Conservation (phyloP, 1,140 invertebrate genomes). For the Wiebesia pumilae region DNA sequence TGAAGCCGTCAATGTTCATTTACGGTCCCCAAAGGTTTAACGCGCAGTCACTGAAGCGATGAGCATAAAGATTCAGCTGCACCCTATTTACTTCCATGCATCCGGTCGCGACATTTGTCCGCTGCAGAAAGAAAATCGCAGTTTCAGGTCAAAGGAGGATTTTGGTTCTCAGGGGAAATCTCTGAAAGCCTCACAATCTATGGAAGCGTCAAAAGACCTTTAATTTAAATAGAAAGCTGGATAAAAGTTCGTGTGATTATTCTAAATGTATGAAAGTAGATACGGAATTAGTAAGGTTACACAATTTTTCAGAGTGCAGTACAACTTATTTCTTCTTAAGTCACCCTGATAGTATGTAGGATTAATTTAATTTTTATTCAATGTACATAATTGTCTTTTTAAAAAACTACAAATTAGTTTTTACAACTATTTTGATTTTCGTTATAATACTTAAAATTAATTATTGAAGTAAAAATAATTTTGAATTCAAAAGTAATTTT, state of each 20-base stretch:
- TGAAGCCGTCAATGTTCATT: not conserved
- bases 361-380: no score
- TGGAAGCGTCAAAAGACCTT: constrained; percentile 1
- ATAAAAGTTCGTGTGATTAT: not conserved
- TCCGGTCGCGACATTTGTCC: not conserved
- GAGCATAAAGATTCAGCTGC: not conserved
- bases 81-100: not conserved
- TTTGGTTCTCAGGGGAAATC: not conserved
- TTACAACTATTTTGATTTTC: no score
- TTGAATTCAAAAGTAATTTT: no score
- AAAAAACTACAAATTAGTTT: no score
- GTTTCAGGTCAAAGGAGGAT: constrained; percentile 15
- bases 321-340: no score
- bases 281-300: not conserved
- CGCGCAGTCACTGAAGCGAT: not conserved
- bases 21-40: not conserved
- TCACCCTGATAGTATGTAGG: no score
- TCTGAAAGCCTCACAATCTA: not conserved
- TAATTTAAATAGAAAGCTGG: not conserved
- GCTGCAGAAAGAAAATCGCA: not conserved
- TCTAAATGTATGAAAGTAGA: not conserved
- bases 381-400: no score
- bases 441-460: no score
- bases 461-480: not conserved
- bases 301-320: no score